Percentiles rank a stretch among this genome's conserved stretches.
Evolutionary conservation across 2,888 invertebrate genomes (phyloP).

Genomic region (Myathropa florea): DNA sequence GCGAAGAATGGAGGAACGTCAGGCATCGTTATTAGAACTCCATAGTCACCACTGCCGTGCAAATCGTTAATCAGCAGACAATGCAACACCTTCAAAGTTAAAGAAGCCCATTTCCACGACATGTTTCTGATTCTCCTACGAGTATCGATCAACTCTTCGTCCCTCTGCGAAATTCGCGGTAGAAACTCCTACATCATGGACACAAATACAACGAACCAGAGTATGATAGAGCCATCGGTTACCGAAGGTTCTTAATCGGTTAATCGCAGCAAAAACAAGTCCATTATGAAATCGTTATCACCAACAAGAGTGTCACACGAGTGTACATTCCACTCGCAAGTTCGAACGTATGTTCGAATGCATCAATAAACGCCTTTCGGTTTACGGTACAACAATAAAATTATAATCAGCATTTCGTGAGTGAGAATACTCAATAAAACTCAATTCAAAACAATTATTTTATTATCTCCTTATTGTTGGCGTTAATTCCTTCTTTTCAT

Average conservation of each 20-base stretch:
- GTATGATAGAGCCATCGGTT: no score
- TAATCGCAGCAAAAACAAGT: slow-evolving; percentile 39
- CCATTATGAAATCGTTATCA: slow-evolving; percentile 47
- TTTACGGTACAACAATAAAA: slow-evolving; percentile 25
- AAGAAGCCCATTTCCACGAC: no score
- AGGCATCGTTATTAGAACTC: no score
- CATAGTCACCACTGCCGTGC: no score
- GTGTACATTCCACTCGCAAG: no score
- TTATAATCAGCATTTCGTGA: slow-evolving; percentile 25
- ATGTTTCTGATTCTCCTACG: no score
- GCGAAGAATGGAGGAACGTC: no score
- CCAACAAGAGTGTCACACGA: neutral
- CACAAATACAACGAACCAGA: neutral
- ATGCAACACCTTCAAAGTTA: neutral
- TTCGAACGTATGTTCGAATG: no score
- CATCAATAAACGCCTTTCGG: neutral
- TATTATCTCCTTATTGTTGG: slow-evolving; percentile 18
- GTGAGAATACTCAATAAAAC: slow-evolving; percentile 31
- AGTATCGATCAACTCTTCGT: no score
- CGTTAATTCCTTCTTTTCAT: neutral
- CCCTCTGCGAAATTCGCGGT: neutral
- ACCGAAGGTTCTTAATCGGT: slow-evolving; percentile 19
- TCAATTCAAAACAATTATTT: slow-evolving; percentile 56
- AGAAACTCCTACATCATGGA: neutral
- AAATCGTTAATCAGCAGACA: neutral